Evolutionary conservation across 1,140 invertebrate genomes (phyloP), one percentile per base, ranked within the genome.

Genomic region (Maniola jurtina): DNA sequence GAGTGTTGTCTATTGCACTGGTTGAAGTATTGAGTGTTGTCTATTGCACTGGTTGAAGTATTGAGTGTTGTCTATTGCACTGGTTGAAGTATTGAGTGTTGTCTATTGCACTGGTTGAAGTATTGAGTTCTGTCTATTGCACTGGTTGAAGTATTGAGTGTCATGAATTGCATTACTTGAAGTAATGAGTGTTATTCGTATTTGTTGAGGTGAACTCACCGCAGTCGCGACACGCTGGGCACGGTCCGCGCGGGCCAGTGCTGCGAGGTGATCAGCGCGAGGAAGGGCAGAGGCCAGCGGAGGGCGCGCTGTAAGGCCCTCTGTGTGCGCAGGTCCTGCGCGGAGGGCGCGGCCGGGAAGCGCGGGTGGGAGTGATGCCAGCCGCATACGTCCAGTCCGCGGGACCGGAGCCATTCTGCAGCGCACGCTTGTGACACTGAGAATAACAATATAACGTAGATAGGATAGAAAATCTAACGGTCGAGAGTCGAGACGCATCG

Each of bases 291-390:
- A 45, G 54, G 47, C 68, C 74, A 65, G 56, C 76, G 70, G 14
- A 84, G 78, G 16, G 81, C 81, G 13, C 47, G 59, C 79, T 91
- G 90, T 65, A 91, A 71, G 48, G 75, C 76, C 34, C 70, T 73
- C 77, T 91, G 90, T 55, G 82, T 73, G 68, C 69, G 64, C 68
- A 91, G 75, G 78, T 91, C 90, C 16, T 66, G 76, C 14, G 70
- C 76, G 0, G 89, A 91, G 0, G 90, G 90, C 57, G 73, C 61
- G 0, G 87, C 68, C 6, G 84, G 77, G 80, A 89, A 91, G n/a
- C 62, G 34, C 5, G 90, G 90, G 76, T 91, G 90, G 61, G 88
- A 90, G 83, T 91, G 90, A 78, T 90, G 86, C 90, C 90, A 91
- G 16, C 83, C 90, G 62, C 76, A 76, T 56, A 81, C 81, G 16